phyloP scores from a whole-genome alignment of 2,888 invertebrate species.

The Leptura quadrifasciata region DNA sequence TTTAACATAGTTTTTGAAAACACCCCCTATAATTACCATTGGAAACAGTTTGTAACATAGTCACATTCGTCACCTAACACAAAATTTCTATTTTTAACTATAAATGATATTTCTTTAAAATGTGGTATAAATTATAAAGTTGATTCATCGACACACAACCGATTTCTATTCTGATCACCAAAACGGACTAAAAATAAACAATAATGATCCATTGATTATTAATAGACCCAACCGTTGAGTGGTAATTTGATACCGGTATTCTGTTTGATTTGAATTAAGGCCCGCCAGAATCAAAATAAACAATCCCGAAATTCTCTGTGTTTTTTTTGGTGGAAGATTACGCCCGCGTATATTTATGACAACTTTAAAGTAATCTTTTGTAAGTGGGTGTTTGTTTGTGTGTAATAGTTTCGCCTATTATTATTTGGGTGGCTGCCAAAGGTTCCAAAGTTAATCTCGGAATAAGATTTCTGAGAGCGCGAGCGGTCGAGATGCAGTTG shows the following conservation, averaged over 20 bases:
- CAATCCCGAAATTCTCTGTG: neutral
- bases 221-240: neutral
- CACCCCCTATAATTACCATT: too few relatives aligned
- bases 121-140: too few relatives aligned
- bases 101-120: too few relatives aligned
- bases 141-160: too few relatives aligned
- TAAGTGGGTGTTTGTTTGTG: constrained; percentile 42
- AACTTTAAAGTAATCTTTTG: neutral
- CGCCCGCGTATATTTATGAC: neutral
- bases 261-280: neutral
- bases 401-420: constrained; percentile 29
- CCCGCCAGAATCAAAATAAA: neutral
- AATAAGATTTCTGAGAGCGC: neutral
- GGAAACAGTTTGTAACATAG: too few relatives aligned
- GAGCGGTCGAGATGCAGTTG: neutral
- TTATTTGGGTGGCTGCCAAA: constrained; percentile 24
- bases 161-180: neutral
- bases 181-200: neutral
- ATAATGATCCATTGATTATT: neutral
- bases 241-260: neutral
- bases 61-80: too few relatives aligned
- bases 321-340: neutral
- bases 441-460: neutral
- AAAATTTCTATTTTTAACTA: too few relatives aligned
- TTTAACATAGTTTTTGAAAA: too few relatives aligned